These are phyloP conservation scores for Thymelicus lineola DNA, from an alignment of 2,888 invertebrate species.

Conservation along the genomic window DNA sequence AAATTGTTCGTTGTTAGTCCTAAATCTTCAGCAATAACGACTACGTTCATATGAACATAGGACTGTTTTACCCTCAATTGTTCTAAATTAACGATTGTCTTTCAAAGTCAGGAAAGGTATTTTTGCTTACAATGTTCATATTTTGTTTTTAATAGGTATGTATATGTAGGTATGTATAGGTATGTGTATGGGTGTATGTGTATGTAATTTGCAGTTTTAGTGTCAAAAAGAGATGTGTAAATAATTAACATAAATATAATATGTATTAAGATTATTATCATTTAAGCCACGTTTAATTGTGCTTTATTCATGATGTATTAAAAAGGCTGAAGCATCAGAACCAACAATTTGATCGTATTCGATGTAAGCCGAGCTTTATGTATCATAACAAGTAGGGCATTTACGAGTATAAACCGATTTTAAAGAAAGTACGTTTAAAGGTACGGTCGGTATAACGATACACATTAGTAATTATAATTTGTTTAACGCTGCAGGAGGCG, in stretches of 20 bases:
- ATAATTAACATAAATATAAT: no score
- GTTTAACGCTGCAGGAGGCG: conserved; percentile 34
- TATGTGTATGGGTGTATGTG: no score
- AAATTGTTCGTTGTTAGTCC: background rate
- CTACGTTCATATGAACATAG: background rate
- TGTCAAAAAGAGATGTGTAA: no score
- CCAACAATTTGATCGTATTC: background rate
- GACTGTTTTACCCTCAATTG: background rate
- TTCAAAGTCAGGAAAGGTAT: background rate
- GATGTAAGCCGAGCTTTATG: conserved; percentile 15
- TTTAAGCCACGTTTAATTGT: no score
- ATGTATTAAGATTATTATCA: no score
- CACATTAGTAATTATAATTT: conserved; percentile 48
- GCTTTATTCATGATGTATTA: no score
- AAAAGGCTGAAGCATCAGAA: no score
- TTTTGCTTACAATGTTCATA: background rate
- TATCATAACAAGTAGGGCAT: conserved; percentile 40
- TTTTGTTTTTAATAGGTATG: background rate
- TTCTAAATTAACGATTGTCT: background rate
- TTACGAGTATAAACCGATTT: conserved; percentile 59
- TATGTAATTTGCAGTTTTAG: no score
- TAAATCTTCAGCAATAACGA: background rate
- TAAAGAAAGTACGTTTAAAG: conserved; percentile 67
- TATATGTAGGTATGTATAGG: no score
- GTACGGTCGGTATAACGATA: conserved; percentile 56